Percentiles rank a stretch among this genome's conserved stretches.
These are phyloP conservation scores for Huso huso DNA, from an alignment of 2,797 vertebrate species.

Conservation along the genomic window DNA sequence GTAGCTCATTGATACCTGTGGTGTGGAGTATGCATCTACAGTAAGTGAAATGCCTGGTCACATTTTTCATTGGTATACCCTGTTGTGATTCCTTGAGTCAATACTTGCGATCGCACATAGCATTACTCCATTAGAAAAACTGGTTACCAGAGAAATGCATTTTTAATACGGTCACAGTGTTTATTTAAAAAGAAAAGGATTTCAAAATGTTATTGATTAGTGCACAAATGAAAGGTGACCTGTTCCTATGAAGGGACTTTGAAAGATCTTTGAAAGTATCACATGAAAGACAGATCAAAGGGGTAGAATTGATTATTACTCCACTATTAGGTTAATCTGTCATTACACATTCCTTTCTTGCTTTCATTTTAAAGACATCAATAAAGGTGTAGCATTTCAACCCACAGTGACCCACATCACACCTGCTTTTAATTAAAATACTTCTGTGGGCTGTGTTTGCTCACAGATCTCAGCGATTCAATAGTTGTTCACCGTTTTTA, in stretches of 20 bases:
- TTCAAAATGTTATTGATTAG: background rate
- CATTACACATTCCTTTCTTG: background rate
- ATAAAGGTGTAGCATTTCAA: background rate
- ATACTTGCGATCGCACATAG: too few relatives aligned
- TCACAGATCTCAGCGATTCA: background rate
- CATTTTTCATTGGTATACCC: too few relatives aligned
- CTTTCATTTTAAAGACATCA: background rate
- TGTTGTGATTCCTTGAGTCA: too few relatives aligned
- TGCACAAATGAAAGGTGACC: background rate
- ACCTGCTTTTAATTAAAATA: background rate
- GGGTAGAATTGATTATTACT: background rate
- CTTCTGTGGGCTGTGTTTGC: background rate
- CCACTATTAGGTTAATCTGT: background rate
- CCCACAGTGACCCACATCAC: background rate
- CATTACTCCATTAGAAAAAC: too few relatives aligned
- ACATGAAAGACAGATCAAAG: conserved; percentile 1
- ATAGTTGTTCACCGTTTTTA: background rate
- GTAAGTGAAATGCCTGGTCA: too few relatives aligned
- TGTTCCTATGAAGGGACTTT: background rate
- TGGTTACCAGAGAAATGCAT: too few relatives aligned
- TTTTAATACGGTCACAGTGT: too few relatives aligned
- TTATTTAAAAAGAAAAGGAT: too few relatives aligned
- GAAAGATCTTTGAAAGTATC: conserved; percentile 1
- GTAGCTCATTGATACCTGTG: too few relatives aligned
- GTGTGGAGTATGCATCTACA: too few relatives aligned